phyloP scores from a whole-genome alignment of 2,113 vertebrate genomes.

The Chloroceryle aenea region DNA sequence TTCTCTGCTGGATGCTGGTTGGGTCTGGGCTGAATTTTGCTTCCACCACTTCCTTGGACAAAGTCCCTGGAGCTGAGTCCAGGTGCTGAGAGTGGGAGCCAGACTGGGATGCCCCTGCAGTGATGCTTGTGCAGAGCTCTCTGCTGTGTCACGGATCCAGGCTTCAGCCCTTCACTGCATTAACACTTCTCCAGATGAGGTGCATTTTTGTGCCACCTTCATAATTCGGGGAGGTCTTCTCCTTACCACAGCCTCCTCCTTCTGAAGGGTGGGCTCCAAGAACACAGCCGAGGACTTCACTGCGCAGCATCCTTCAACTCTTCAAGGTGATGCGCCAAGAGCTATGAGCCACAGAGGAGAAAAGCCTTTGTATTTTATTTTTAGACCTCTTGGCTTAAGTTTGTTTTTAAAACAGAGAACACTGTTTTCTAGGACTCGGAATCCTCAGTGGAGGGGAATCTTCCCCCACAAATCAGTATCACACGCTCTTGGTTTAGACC shows the following conservation, averaged over 20 bases:
- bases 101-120: neutral
- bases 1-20: neutral
- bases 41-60: neutral
- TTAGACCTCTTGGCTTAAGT: neutral
- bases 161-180: neutral
- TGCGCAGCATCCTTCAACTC: fast-evolving
- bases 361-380: neutral
- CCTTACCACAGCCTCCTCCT: neutral
- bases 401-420: neutral
- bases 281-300: fast-evolving
- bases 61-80: neutral
- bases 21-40: neutral
- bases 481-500: no score
- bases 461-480: neutral
- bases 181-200: neutral
- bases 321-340: neutral
- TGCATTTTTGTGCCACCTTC: neutral
- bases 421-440: neutral
- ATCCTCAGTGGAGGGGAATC: no score
- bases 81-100: neutral
- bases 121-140: neutral
- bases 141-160: neutral
- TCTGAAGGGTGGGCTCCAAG: neutral
- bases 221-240: neutral
- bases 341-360: neutral